Conservation (phyloP, 2,113 vertebrate genomes). For the Clarias gariepinus region DNA sequence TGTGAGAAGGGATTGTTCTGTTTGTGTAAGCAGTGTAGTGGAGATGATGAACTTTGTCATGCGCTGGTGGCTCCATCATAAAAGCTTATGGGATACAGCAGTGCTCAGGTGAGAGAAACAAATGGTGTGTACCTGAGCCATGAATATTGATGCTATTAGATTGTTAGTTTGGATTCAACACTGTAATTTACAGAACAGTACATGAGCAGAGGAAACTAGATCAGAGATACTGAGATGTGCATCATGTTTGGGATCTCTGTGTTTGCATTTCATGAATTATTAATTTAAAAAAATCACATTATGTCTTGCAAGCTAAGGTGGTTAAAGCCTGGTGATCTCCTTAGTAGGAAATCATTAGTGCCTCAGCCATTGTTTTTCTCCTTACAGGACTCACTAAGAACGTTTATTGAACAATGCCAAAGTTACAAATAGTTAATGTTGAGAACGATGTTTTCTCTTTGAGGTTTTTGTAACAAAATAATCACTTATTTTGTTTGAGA, state of each 20-base stretch:
- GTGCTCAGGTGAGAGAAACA: neutral
- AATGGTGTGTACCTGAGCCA: neutral
- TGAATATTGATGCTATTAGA: neutral
- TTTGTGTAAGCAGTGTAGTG: conserved; percentile 42
- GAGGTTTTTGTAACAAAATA: too few relatives aligned
- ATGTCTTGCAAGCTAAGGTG: too few relatives aligned
- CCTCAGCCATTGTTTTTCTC: neutral
- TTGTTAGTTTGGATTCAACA: neutral
- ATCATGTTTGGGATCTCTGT: too few relatives aligned
- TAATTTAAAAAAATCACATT: too few relatives aligned
- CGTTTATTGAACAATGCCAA: too few relatives aligned
- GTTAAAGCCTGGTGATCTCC: too few relatives aligned
- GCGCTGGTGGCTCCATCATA: conserved; percentile 13
- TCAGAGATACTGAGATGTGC: neutral
- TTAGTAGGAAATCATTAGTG: too few relatives aligned
- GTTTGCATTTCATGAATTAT: too few relatives aligned
- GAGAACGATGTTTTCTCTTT: too few relatives aligned
- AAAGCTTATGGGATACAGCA: conserved; percentile 15
- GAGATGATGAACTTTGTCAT: conserved; percentile 46
- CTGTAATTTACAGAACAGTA: conserved; percentile 5
- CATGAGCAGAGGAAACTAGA: conserved; percentile 11
- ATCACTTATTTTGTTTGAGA: too few relatives aligned
- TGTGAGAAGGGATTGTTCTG: conserved; percentile 34
- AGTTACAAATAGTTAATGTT: too few relatives aligned
- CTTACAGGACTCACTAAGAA: neutral